Conservation (phyloP, 1,140 invertebrate species). For the Rhyacophila brunnea region DNA sequence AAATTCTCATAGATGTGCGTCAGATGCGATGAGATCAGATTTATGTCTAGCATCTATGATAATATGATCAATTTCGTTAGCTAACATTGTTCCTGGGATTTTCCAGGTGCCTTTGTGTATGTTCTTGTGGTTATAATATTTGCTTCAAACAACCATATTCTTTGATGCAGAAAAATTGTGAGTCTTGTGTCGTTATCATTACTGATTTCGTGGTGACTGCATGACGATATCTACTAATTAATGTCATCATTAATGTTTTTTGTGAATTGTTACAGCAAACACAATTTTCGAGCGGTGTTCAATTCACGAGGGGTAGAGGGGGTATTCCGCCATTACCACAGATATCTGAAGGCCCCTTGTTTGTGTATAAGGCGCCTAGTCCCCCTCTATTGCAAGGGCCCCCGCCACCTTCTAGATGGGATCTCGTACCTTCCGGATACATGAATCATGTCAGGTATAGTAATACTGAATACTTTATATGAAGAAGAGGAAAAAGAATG, state of each 20-base stretch:
- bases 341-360: constrained; percentile 69
- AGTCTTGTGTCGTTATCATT: too few relatives aligned
- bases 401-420: constrained; percentile 60
- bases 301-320: constrained; percentile 57
- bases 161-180: too few relatives aligned
- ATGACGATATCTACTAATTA: not conserved
- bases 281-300: constrained; percentile 80
- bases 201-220: not conserved
- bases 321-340: constrained; percentile 67
- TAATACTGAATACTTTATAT: too few relatives aligned
- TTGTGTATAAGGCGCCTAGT: constrained; percentile 62
- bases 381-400: constrained; percentile 69
- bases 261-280: constrained; percentile 48
- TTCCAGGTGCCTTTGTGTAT: not conserved
- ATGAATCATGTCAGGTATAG: constrained; percentile 67
- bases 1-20: too few relatives aligned
- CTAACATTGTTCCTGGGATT: not conserved
- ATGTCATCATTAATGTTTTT: not conserved
- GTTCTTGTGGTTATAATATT: not conserved
- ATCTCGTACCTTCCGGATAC: constrained; percentile 71
- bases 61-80: too few relatives aligned
- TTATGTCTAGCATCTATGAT: too few relatives aligned
- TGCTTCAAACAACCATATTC: not conserved
- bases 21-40: too few relatives aligned
- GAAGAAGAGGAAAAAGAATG: too few relatives aligned